These are phyloP conservation scores for Megalonaias nervosa DNA, from an alignment of 1,140 invertebrate genomes.

Conservation along the genomic window DNA sequence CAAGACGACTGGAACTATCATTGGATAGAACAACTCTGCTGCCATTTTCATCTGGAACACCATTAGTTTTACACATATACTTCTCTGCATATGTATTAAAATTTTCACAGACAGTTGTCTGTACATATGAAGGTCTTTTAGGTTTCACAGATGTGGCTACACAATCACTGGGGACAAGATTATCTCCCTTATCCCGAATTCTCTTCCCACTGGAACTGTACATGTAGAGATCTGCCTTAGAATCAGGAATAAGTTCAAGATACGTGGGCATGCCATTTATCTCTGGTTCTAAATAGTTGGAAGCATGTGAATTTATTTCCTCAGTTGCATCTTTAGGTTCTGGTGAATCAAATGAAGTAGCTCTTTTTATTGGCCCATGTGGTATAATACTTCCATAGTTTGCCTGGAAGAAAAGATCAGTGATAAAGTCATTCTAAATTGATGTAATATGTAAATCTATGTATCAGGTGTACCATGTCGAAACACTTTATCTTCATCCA, in stretches of 20 bases:
- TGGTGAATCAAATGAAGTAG: constrained; percentile 54
- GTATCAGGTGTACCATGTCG: too few species aligned
- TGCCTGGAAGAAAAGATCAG: constrained; percentile 22
- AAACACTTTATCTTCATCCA: too few species aligned
- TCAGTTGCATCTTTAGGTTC: constrained; percentile 44
- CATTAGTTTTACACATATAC: constrained; percentile 28
- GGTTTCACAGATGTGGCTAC: background rate
- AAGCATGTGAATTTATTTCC: constrained; percentile 20
- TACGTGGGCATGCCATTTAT: constrained; percentile 11
- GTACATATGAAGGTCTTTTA: constrained; percentile 30
- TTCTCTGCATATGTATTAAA: constrained; percentile 15
- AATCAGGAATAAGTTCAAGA: constrained; percentile 32
- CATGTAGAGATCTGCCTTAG: constrained; percentile 22
- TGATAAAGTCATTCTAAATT: background rate
- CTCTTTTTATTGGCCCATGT: constrained; percentile 38
- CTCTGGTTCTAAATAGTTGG: constrained; percentile 28
- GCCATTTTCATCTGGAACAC: constrained; percentile 4
- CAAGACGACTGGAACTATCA: too few species aligned
- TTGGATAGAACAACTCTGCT: too few species aligned
- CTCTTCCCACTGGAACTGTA: constrained; percentile 25
- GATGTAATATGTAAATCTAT: too few species aligned
- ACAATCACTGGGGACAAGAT: background rate
- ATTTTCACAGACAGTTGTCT: constrained; percentile 35
- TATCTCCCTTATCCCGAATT: constrained; percentile 2
- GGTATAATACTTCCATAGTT: constrained; percentile 28